Evolutionary conservation across 2,888 invertebrate genomes (phyloP).

Genomic region (Zhuqinia jingwanae): DNA sequence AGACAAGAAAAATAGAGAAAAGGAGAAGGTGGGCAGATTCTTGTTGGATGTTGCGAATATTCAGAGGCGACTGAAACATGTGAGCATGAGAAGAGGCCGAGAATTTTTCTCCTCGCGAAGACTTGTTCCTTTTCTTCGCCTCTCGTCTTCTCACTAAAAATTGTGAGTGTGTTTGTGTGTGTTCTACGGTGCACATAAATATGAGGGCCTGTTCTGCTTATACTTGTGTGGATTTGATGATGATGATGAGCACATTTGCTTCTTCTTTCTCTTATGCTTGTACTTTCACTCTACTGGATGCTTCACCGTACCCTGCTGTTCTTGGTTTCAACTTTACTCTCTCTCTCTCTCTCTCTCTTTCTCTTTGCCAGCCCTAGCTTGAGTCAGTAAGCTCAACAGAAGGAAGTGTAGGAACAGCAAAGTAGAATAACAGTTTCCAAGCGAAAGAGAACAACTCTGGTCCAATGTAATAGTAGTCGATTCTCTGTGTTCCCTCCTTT

Average conservation of each 20-base stretch:
- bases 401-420: too few species aligned
- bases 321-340: slow-evolving; percentile 4
- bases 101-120: background rate
- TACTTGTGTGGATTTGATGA: background rate
- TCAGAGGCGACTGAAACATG: slow-evolving; percentile 63
- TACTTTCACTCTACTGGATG: slow-evolving; percentile 9
- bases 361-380: too few species aligned
- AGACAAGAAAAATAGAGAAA: slow-evolving; percentile 18
- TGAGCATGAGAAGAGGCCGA: slow-evolving; percentile 28
- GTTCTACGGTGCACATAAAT: background rate
- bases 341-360: background rate
- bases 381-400: background rate
- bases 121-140: background rate
- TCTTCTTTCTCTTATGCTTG: background rate
- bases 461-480: background rate
- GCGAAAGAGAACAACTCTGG: background rate
- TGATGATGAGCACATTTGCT: background rate
- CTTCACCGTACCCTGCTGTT: slow-evolving; percentile 45
- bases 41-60: slow-evolving; percentile 56
- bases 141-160: background rate
- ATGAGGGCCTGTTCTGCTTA: background rate
- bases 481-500: background rate
- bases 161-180: background rate
- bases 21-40: slow-evolving; percentile 25
- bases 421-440: too few species aligned